Evolutionary conservation across 1,140 invertebrate species (phyloP), one percentile per base, ranked within the genome.

Genomic region (Nasonia vitripennis): DNA sequence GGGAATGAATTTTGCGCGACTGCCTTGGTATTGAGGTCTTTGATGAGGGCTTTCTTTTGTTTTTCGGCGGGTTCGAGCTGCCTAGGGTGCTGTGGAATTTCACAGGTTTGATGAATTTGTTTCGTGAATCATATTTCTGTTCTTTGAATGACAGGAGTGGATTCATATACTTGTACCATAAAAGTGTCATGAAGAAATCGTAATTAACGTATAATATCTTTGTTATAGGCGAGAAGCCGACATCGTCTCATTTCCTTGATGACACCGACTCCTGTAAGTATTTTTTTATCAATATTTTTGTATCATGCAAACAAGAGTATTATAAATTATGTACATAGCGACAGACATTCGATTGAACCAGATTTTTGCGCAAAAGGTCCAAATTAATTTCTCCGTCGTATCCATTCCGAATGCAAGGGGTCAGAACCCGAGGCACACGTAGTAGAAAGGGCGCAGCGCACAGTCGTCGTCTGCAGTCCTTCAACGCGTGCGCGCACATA

Each of bases 381-480:
- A 81, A 85, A 74, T 80, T 80, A 85, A 85, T 80, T 85, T 74
- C n/a, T 62, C 79, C 34, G 17, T n/a, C 11, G 37, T 67, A 81
- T 81, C 74, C 78, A 41, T 31, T 85, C 62, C 67, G 48, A 67
- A 31, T 45, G 45, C 73, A 84, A 71, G 48, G 73, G 73, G 55
- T 83, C 62, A 77, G 34, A n/a, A 45, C n/a, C 31, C 12, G 11
- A 48, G 17, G 55, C 34, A 45, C 10, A 45, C 10, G 10, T 45
- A 45, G 12, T 1, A 34, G 71, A 70, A 71, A 14, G 75, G 75
- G 68, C 9, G 68, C 23, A 31, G 27, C 23, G 70, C 51, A n/a
- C 62, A 75, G 37, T 83, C 23, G 23, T 37, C 77, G 62, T 48
- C 41, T 41, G 45, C 23, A 79, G 77, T 67, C 78, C 23, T 78